These are phyloP conservation scores for Heliconius hewitsoni DNA, from an alignment of 1,140 invertebrate species.

Conservation along the genomic window DNA sequence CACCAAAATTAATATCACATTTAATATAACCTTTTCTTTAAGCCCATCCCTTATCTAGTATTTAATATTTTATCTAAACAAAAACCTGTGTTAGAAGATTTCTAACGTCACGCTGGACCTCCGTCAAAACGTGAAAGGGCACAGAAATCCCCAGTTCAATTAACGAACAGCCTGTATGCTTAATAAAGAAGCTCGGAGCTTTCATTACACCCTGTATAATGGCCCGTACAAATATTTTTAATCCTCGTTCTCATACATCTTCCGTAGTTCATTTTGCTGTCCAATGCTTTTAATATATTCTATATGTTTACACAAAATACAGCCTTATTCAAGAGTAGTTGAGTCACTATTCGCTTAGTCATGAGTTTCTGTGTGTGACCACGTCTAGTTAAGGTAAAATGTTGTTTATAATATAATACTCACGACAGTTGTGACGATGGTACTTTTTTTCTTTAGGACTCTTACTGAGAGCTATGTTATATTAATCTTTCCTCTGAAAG, in stretches of 20 bases:
- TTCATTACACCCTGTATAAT: conserved; percentile 79
- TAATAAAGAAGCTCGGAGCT: conserved; percentile 72
- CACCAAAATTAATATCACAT: neutral
- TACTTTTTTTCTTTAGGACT: neutral
- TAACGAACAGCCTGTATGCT: conserved; percentile 70
- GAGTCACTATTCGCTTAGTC: conserved; percentile 35
- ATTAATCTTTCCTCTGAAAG: neutral
- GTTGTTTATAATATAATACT: conserved; percentile 25
- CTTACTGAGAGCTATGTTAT: neutral
- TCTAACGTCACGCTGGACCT: conserved; percentile 48
- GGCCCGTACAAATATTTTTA: conserved; percentile 80
- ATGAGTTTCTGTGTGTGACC: conserved; percentile 25
- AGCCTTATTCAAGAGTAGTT: conserved; percentile 29
- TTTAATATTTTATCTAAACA: conserved; percentile 9
- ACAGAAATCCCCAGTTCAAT: conserved; percentile 72
- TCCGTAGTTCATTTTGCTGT: conserved; percentile 77
- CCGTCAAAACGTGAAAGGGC: conserved; percentile 63
- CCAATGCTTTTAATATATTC: conserved; percentile 65
- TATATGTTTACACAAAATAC: conserved; percentile 41
- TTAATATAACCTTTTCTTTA: neutral
- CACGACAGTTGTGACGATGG: neutral
- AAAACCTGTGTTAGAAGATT: conserved; percentile 5
- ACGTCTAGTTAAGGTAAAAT: conserved; percentile 32
- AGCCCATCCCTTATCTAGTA: conserved; percentile 1
- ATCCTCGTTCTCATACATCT: conserved; percentile 77